These are phyloP conservation scores for Xiphophorus maculatus DNA, from an alignment of 2,113 vertebrate genomes.

Conservation along the genomic window DNA sequence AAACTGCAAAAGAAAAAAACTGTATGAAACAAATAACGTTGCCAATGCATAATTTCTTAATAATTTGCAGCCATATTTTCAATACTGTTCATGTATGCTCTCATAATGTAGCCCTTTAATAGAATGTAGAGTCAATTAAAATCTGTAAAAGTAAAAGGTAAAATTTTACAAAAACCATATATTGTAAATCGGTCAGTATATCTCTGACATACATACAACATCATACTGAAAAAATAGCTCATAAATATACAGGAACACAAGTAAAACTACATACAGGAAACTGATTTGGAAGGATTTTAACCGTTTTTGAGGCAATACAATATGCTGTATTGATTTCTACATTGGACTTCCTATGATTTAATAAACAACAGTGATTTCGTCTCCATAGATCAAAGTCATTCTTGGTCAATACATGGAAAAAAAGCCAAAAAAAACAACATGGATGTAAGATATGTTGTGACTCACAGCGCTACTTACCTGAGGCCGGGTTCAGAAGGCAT, in stretches of 20 bases:
- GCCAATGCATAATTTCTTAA: background rate
- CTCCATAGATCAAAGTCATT: background rate
- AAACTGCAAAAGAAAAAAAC: too few relatives aligned
- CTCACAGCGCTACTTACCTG: constrained; percentile 78
- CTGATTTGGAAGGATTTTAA: background rate
- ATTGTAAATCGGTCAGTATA: background rate
- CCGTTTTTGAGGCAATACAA: background rate
- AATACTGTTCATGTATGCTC: background rate
- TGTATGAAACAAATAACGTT: too few relatives aligned
- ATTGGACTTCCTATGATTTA: constrained; percentile 1
- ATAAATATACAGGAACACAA: background rate
- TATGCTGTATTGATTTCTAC: constrained; percentile 13
- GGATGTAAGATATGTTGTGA: constrained; percentile 2
- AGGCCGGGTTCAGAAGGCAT: constrained; percentile 93
- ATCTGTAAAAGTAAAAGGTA: background rate
- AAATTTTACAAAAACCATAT: background rate
- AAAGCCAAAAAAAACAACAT: background rate
- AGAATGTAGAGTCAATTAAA: background rate
- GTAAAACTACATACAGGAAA: background rate
- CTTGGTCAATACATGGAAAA: background rate
- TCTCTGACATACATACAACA: too few relatives aligned
- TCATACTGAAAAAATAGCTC: too few relatives aligned
- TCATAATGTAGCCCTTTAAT: background rate
- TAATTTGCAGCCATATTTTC: background rate
- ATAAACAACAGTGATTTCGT: constrained; percentile 5